Percentiles rank a stretch among this genome's conserved stretches.
phyloP scores from a whole-genome alignment of 2,113 vertebrate species.

The Chaetura pelagica region DNA sequence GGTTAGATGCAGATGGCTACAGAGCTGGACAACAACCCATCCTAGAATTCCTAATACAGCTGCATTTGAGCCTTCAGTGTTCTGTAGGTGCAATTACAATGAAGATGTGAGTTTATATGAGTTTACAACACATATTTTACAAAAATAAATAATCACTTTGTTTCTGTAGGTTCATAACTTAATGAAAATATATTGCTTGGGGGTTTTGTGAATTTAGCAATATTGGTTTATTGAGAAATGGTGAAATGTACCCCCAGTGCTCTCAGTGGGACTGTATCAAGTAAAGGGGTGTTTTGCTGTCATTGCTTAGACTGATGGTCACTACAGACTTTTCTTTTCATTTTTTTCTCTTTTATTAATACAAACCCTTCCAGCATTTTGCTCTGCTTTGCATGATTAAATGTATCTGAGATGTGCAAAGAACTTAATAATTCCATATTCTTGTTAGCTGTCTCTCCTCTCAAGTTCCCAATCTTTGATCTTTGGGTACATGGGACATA shows the following conservation, averaged over 20 bases:
- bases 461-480: slow-evolving; percentile 23
- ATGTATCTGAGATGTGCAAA: background rate
- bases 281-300: background rate
- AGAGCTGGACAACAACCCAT: background rate
- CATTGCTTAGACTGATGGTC: background rate
- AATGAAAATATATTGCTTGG: background rate
- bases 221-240: background rate
- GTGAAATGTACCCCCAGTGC: background rate
- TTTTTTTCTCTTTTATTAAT: background rate
- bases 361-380: background rate
- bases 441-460: background rate
- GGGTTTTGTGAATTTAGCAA: background rate
- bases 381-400: background rate
- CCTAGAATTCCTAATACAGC: background rate
- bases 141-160: background rate
- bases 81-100: background rate
- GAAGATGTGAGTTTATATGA: background rate
- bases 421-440: background rate
- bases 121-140: background rate
- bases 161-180: background rate
- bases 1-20: background rate
- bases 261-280: background rate
- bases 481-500: background rate
- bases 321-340: background rate
- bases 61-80: background rate